Conservation (phyloP, 2,888 invertebrate genomes). For the Zootermopsis nevadensis region DNA sequence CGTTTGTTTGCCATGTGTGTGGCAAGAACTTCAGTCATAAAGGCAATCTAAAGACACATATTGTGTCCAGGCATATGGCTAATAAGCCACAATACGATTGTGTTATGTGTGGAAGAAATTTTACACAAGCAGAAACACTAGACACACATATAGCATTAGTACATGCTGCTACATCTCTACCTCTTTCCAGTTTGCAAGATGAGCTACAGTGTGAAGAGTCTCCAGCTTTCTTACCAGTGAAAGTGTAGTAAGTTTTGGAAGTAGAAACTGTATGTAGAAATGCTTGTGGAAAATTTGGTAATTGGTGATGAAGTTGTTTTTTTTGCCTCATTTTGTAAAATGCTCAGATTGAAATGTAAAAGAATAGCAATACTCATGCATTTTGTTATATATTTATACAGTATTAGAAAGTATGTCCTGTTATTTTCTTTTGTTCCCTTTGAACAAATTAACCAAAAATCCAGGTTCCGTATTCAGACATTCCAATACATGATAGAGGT, state of each 20-base stretch:
- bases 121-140: conserved; percentile 7
- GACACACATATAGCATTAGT: conserved; percentile 15
- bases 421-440: not conserved
- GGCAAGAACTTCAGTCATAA: conserved; percentile 41
- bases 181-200: not conserved
- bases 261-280: not conserved
- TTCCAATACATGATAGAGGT: too few relatives aligned
- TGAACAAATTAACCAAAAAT: not conserved
- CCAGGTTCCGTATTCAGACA: not conserved
- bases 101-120: conserved; percentile 25
- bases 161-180: conserved; percentile 1
- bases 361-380: conserved; percentile 4
- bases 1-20: conserved; percentile 24
- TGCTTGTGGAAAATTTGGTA: not conserved
- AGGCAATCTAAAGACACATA: conserved; percentile 35
- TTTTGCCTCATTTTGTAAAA: conserved; percentile 1
- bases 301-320: not conserved
- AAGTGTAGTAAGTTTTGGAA: not conserved
- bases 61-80: conserved; percentile 30
- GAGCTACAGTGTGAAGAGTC: not conserved
- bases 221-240: not conserved
- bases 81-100: conserved; percentile 29
- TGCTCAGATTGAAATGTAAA: conserved; percentile 22
- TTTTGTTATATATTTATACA: conserved; percentile 36
- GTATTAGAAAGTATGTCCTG: not conserved